phyloP scores from a whole-genome alignment of 2,888 invertebrate genomes.

The Drosophila buzzatii region DNA sequence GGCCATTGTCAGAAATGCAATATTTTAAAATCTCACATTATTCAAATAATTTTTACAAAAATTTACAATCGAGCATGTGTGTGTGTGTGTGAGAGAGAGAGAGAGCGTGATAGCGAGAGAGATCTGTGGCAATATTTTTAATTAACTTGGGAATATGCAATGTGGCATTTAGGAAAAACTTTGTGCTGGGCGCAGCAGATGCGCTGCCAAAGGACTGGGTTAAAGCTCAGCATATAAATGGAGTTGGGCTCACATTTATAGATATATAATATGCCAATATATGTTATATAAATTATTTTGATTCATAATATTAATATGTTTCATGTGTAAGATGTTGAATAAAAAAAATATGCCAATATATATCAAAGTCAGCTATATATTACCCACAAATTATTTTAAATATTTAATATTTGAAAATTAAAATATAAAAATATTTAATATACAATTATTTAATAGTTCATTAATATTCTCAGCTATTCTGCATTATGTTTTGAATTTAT shows the following conservation, averaged over 20 bases:
- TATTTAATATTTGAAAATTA: no score
- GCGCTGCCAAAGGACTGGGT: background rate
- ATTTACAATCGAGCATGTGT: constrained; percentile 36
- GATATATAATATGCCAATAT: background rate
- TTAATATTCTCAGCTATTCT: no score
- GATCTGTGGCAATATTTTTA: constrained; percentile 72
- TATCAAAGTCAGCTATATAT: no score
- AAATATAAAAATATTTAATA: no score
- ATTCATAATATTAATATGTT: background rate
- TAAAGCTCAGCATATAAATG: background rate
- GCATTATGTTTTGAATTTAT: no score
- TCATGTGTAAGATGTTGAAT: no score
- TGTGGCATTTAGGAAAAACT: constrained; percentile 51
- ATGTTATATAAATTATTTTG: background rate
- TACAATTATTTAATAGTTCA: no score
- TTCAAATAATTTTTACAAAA: constrained; percentile 82
- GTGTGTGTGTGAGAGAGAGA: constrained; percentile 19
- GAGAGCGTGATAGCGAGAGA: constrained; percentile 19
- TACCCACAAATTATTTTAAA: no score
- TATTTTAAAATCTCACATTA: constrained; percentile 84
- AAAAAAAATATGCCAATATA: no score
- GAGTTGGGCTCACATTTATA: background rate
- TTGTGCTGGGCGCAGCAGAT: background rate
- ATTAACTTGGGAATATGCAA: constrained; percentile 79
- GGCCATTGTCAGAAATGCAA: constrained; percentile 51